These are phyloP conservation scores for Xestia sexstrigata DNA, from an alignment of 2,888 invertebrate genomes.

Conservation along the genomic window DNA sequence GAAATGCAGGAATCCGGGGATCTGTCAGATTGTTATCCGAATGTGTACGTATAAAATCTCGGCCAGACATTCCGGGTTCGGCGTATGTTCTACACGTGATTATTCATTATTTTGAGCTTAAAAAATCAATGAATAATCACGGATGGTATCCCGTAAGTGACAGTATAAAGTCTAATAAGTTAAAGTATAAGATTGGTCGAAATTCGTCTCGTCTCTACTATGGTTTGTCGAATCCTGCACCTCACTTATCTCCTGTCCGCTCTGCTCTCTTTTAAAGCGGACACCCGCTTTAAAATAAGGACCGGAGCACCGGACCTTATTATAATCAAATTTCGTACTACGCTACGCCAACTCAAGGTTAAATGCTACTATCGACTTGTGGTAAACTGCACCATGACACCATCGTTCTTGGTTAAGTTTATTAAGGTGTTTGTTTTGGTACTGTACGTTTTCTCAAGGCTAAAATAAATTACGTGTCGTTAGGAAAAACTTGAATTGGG, in stretches of 20 bases:
- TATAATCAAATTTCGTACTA: background rate
- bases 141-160: too few relatives aligned
- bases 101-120: too few relatives aligned
- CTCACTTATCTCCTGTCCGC: background rate
- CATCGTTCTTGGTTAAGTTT: background rate
- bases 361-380: background rate
- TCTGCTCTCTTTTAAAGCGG: too few relatives aligned
- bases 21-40: background rate
- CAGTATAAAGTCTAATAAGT: too few relatives aligned
- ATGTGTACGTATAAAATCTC: too few relatives aligned
- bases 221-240: background rate
- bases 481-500: conserved; percentile 3
- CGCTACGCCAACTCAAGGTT: background rate
- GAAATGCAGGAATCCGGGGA: background rate
- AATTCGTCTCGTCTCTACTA: too few relatives aligned
- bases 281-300: background rate
- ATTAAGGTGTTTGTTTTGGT: conserved; percentile 26
- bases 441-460: conserved; percentile 20
- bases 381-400: background rate
- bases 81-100: too few relatives aligned
- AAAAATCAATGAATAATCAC: too few relatives aligned
- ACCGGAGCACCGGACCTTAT: background rate
- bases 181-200: background rate
- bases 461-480: background rate
- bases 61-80: too few relatives aligned